Percentiles rank a stretch among this genome's conserved stretches.
Conservation (phyloP, 2,888 invertebrate species). For the Drosophila nr. perissopoda region DNA sequence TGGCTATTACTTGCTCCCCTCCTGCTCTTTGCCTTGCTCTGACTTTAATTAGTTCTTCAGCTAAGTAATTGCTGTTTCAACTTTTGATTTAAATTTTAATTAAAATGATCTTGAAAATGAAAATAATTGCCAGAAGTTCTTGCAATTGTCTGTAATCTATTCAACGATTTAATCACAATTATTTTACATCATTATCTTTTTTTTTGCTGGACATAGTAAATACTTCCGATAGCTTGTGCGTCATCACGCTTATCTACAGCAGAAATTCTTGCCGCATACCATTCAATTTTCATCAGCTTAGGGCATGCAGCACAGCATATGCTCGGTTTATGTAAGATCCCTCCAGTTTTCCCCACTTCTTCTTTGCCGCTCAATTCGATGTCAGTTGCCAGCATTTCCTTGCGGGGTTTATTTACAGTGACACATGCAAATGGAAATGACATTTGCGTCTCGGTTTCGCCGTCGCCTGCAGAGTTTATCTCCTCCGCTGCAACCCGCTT, state of each 20-base stretch:
- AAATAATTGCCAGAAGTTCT: neutral
- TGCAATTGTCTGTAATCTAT: neutral
- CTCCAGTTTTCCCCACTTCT: neutral
- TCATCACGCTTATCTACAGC: neutral
- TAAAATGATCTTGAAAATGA: neutral
- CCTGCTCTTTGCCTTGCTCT: neutral
- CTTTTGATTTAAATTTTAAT: neutral
- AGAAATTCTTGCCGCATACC: neutral
- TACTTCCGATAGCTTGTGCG: neutral
- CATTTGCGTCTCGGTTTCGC: slow-evolving; percentile 27
- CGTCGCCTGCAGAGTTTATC: slow-evolving; percentile 3
- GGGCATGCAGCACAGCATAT: slow-evolving; percentile 6
- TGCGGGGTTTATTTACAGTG: slow-evolving; percentile 40
- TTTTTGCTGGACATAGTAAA: neutral
- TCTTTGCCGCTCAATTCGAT: slow-evolving; percentile 11
- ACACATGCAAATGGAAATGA: slow-evolving; percentile 57
- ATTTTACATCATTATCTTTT: neutral
- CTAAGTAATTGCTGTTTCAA: too few species aligned
- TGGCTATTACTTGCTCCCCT: accelerated
- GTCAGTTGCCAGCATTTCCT: slow-evolving; percentile 40
- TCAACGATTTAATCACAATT: neutral
- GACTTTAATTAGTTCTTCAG: too few species aligned
- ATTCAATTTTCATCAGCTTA: neutral
- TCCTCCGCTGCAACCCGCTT: neutral
- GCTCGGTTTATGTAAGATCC: neutral